These are phyloP conservation scores for Cyphomyrus plagiostoma DNA, from an alignment of 2,113 vertebrate species.

Conservation along the genomic window DNA sequence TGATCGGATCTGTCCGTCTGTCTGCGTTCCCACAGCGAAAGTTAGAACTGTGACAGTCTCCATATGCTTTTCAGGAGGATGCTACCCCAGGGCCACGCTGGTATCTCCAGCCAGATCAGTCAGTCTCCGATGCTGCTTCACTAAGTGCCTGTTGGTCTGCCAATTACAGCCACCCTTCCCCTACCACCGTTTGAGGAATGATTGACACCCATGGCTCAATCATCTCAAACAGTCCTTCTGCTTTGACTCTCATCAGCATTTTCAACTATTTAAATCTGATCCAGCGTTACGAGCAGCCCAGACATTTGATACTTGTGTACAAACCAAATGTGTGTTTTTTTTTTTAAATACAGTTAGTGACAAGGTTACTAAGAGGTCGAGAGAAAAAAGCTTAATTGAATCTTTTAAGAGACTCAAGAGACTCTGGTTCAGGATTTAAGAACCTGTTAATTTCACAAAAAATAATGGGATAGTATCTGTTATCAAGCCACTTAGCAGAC, in stretches of 20 bases:
- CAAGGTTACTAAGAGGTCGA: background rate
- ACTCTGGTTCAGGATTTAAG: background rate
- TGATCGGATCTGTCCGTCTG: constrained; percentile 6
- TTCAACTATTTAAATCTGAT: background rate
- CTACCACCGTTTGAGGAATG: background rate
- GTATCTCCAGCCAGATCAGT: background rate
- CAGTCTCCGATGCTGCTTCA: constrained; percentile 16
- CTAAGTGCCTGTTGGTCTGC: constrained; percentile 21
- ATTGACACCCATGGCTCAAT: background rate
- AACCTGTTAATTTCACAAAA: background rate
- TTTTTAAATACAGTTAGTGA: background rate
- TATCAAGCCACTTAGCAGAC: background rate
- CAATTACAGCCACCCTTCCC: background rate
- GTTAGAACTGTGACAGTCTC: background rate
- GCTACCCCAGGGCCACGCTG: background rate
- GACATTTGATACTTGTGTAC: background rate
- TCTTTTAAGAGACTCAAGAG: background rate
- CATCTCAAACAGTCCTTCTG: background rate
- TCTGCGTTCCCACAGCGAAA: background rate
- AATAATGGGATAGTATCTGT: background rate
- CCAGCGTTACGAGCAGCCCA: background rate
- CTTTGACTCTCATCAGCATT: background rate
- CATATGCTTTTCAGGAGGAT: background rate
- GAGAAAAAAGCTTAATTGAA: background rate
- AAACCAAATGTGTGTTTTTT: background rate